Evolutionary conservation across 2,797 vertebrate species (phyloP), one percentile per base, ranked within the genome.

Genomic region (Halcyon leucocephala): DNA sequence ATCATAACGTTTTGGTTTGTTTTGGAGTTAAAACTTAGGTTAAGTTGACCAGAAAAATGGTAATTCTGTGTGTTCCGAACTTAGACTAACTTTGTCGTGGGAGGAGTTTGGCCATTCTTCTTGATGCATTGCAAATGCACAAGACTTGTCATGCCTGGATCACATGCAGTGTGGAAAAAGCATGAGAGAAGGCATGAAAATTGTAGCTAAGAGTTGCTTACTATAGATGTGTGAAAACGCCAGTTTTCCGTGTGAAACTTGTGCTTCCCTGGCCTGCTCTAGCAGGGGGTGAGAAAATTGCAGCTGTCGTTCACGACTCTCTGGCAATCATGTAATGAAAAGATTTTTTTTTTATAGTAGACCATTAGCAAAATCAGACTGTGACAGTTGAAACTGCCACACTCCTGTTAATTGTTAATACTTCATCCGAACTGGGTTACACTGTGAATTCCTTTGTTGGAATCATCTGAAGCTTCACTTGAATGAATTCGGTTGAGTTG

Each of bases 21-120:
- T 42, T 49, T 1, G 0, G 0, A 69, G 49, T 39, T 64, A 18
- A 41, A 49, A 9, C 52, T 84, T 19, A 26, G 2, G 3, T 17
- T 31, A 8, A 69, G 9, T 7, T 71, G n/a, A 18, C 4, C 2
- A 31, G 21, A n/a, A 77, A 65, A 90, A 44, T 2, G 1, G 12
- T 5, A 7, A 17, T 62, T 70, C 39, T 62, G 3, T 78, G 4
- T 71, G 46, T 81, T 78, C 39, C 48, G 26, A 48, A 58, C 20
- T 21, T 21, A 35, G 77, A 39, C 26, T n/a, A 41, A 58, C 15
- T 46, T 52, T 12, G 13, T 35, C 65, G 5, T 18, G 12, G 37
- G n/a, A 54, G 9, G 35, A 28, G n/a, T 74, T 86, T 20, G 82
- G 17, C 51, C 18, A 1, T 76, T 76, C 19, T 58, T 46, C 52